Percentiles rank a stretch among this genome's conserved stretches.
These are phyloP conservation scores for Leptopilina syphax DNA, from an alignment of 2,888 invertebrate genomes.

Conservation along the genomic window DNA sequence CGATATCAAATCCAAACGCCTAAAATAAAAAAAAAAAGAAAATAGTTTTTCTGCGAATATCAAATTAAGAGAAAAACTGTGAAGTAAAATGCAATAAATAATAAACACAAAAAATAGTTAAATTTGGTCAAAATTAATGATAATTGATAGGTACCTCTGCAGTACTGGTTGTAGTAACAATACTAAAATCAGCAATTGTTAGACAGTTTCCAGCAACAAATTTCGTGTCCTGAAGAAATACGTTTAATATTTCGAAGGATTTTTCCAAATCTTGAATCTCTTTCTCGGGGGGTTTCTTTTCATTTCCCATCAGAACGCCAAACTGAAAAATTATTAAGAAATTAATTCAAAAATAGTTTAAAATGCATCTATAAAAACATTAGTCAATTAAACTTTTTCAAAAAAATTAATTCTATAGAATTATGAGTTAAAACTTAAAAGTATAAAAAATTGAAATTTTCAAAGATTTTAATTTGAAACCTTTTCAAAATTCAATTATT, in stretches of 20 bases:
- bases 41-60: background rate
- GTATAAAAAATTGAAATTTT: too few species aligned
- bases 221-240: conserved; percentile 79
- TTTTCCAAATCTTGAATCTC: conserved; percentile 78
- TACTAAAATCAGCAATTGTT: conserved; percentile 84
- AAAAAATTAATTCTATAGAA: too few species aligned
- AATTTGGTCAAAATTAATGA: background rate
- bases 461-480: too few species aligned
- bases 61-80: too few species aligned
- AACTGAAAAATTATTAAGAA: conserved; percentile 75
- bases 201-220: conserved; percentile 84
- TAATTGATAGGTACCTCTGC: conserved; percentile 44
- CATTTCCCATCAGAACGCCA: conserved; percentile 80
- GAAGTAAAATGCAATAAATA: background rate
- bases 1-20: conserved; percentile 80
- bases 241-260: conserved; percentile 80
- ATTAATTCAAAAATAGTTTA: too few species aligned
- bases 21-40: conserved; percentile 64
- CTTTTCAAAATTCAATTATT: too few species aligned
- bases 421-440: too few species aligned
- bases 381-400: too few species aligned
- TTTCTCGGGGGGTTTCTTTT: conserved; percentile 62
- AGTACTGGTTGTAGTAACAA: conserved; percentile 79
- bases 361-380: too few species aligned
- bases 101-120: conserved; percentile 5